Base-by-base conservation (phyloP, 2,888 invertebrate species). In the Netelia melanura region DNA sequence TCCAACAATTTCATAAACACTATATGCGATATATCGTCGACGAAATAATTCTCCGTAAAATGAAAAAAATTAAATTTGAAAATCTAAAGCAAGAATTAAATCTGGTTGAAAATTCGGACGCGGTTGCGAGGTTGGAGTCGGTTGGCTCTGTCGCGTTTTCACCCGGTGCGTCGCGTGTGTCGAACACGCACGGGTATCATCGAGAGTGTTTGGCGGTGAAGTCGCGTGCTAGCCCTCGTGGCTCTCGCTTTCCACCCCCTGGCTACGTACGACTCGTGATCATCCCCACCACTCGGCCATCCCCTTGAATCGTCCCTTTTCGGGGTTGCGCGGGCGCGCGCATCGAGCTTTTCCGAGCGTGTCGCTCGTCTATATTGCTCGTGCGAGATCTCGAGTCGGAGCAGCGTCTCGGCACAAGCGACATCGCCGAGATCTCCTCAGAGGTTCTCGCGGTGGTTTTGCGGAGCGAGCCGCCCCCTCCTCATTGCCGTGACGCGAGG, bases 201-300 rank as follows among this genome's bases (percentile, higher is more conserved):
- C 89, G 90, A 89, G 91, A 89, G 89, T 85, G 81, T 87, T 38
- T 84, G 88, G 76, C 65, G 61, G 58, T 86, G 14, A 62, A 85
- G 75, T 89, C 91, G 92, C 92, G 92, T 91, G 92, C 88, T 89
- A 83, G 87, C 90, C 38, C 91, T 92, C 92, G 90, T 91, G 92
- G 38, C 88, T 83, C 61, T 75, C 65, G 83, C 67, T 62, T 86
- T 62, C 83, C 78, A 81, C 86, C 87, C 86, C 83, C 86, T 58
- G 38, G 17, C 23, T 11, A 43, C 64, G 58, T 70, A 82, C 83
- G 65, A 80, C 62, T 80, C 76, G 72, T 76, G 82, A 82, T 76
- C 86, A 76, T 87, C 86, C 87, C 87, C 68, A 70, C 72, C 11
- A 23, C 11, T 11, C 30, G 21, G 58, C 72, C 44, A 64, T 65